phyloP scores from a whole-genome alignment of 1,140 invertebrate genomes.

The Macrobrachium rosenbergii region DNA sequence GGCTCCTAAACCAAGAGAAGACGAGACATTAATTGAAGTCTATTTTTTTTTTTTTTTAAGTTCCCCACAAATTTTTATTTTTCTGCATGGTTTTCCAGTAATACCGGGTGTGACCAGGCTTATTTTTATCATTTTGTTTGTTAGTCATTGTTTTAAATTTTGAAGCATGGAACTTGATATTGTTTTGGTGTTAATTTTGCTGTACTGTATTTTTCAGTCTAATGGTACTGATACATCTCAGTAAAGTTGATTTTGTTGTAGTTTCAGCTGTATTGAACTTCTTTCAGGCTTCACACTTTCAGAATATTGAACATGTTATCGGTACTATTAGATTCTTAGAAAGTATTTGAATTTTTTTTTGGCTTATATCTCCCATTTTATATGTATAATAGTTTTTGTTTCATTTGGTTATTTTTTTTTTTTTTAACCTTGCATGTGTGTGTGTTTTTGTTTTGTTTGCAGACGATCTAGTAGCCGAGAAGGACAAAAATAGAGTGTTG shows the following conservation, averaged over 20 bases:
- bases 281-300: not conserved
- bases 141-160: too few species aligned
- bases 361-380: slow-evolving; percentile 24
- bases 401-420: slow-evolving; percentile 44
- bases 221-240: not conserved
- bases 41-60: too few species aligned
- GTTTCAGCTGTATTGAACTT: not conserved
- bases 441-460: slow-evolving; percentile 72
- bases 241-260: not conserved
- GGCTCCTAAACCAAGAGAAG: too few species aligned
- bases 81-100: too few species aligned
- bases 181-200: too few species aligned
- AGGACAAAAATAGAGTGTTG: slow-evolving; percentile 96
- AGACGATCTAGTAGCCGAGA: slow-evolving; percentile 96
- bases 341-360: slow-evolving; percentile 42
- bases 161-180: too few species aligned
- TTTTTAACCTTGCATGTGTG: slow-evolving; percentile 64
- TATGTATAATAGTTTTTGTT: slow-evolving; percentile 17
- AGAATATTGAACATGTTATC: not conserved
- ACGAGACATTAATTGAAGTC: too few species aligned
- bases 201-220: not conserved
- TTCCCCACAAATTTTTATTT: too few species aligned
- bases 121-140: too few species aligned
- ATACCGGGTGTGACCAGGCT: too few species aligned
- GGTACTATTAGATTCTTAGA: too few species aligned